A percentile compares a stretch with the other conserved stretches of the same genome.
Evolutionary conservation across 1,140 invertebrate species (phyloP).

Genomic region (Tachypleus tridentatus): DNA sequence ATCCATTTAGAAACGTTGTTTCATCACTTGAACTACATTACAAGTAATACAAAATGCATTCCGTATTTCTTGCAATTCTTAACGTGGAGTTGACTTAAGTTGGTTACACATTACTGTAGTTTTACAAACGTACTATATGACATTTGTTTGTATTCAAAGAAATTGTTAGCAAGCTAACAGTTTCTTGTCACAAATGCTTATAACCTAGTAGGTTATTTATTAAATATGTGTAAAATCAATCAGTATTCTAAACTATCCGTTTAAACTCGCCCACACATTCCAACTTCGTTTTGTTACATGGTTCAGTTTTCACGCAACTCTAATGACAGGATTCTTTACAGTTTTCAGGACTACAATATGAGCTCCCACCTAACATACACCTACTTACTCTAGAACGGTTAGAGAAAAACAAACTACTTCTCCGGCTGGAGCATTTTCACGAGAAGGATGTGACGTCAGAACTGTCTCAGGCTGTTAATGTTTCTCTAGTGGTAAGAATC

Average conservation of each 20-base stretch:
- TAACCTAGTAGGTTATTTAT: neutral
- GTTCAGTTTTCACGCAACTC: neutral
- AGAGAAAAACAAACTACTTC: conserved; percentile 48
- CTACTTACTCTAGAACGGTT: conserved; percentile 76
- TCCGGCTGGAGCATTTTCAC: conserved; percentile 78
- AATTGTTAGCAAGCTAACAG: no score
- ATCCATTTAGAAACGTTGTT: neutral
- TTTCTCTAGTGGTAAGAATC: conserved; percentile 20
- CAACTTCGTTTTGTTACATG: neutral
- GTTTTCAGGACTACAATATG: conserved; percentile 36
- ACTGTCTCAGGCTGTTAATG: conserved; percentile 41
- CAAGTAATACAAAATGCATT: neutral
- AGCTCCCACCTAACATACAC: conserved; percentile 63
- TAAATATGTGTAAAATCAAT: neutral
- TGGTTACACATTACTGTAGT: no score
- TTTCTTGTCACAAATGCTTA: no score
- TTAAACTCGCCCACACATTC: neutral
- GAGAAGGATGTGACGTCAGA: conserved; percentile 52
- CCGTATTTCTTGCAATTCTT: no score
- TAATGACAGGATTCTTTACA: conserved; percentile 17
- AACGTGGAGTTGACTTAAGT: no score
- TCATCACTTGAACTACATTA: neutral
- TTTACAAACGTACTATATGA: no score
- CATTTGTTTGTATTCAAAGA: no score
- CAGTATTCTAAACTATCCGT: neutral